Percentiles rank a stretch among this genome's conserved stretches.
Evolutionary conservation across 2,113 vertebrate species (phyloP).

Genomic region (Trichomycterus rosablanca): DNA sequence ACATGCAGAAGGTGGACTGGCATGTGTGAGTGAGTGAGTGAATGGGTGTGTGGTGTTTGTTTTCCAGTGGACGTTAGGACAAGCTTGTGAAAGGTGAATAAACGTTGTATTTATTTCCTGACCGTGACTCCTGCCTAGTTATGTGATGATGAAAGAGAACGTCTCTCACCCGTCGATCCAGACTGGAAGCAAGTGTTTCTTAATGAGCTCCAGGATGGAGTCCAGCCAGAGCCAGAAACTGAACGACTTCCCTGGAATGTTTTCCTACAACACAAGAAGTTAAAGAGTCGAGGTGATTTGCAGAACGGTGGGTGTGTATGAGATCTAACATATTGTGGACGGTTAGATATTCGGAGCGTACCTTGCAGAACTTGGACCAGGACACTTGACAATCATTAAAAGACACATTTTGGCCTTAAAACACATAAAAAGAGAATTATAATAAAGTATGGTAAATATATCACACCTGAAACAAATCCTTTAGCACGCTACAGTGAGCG

Average conservation of each 20-base stretch:
- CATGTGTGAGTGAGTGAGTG: too few species aligned
- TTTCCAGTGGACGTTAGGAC: too few species aligned
- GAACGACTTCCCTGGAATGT: slow-evolving; percentile 87
- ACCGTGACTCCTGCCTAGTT: too few species aligned
- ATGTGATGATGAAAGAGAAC: not conserved
- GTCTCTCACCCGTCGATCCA: slow-evolving; percentile 91
- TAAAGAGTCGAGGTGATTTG: too few species aligned
- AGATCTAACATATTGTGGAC: too few species aligned
- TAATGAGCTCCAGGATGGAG: slow-evolving; percentile 93
- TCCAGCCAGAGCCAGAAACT: slow-evolving; percentile 96
- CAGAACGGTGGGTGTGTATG: too few species aligned
- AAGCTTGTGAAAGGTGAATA: too few species aligned
- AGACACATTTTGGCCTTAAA: slow-evolving; percentile 75
- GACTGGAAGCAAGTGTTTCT: slow-evolving; percentile 91
- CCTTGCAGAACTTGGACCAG: slow-evolving; percentile 96
- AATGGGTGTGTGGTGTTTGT: not conserved
- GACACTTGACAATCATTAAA: slow-evolving; percentile 82
- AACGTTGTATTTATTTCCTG: too few species aligned
- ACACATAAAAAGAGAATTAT: slow-evolving; percentile 6
- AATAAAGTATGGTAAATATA: not conserved
- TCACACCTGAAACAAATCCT: too few species aligned
- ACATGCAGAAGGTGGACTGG: too few species aligned
- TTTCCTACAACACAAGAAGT: slow-evolving; percentile 70
- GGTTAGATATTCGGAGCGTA: slow-evolving; percentile 48
- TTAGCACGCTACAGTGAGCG: not conserved